Base-by-base conservation (phyloP, 2,797 vertebrate genomes). In the Protosalanx chinensis region DNA sequence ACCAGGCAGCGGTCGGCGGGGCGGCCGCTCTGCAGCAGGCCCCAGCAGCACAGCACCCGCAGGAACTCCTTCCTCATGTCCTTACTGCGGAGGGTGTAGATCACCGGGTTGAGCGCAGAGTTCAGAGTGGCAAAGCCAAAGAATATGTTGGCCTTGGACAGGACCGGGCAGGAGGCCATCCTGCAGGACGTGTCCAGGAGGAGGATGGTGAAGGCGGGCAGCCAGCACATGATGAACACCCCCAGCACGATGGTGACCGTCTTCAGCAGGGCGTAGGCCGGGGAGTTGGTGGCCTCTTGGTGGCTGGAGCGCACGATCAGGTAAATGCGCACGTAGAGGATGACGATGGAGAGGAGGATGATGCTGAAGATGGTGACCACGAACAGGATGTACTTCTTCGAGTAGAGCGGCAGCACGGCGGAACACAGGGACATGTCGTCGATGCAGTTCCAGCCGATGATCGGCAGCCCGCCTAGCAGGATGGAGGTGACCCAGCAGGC, bases 371-470 rank as follows among this genome's bases (percentile, higher is more conserved):
- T 91, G 81, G 93, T 95, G 66, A 96, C 94, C 30, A 98, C 93
- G 27, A 97, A 97, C 61, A 95, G 88, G 53, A 98, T 90, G 80
- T 99, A 99, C 16, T 90, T 92, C 80, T 96, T 96, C 68, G 96
- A 94, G 68, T 98, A 98, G 67, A 99, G 95, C 0, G 97, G 97
- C 79, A 99, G 82, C 1, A 98, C 95, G 0, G 94, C 93, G 5
- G 97, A 98, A 80, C 97, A 99, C 1, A 93, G 87, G 0, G 7
- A 2, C 0, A 94, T 82, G 49, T 91, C 81, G 60, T 88, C 81
- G 75, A 99, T 93, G 90, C 97, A 99, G 90, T 98, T 99, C 97
- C 97, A 98, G 0, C 96, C 96, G 0, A 99, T 89, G 86, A 98
- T 95, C 74, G 97, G 97, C 57, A 98, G 78, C n/a, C 95, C 94